Evolutionary conservation across 2,888 invertebrate genomes (phyloP), one percentile per base, ranked within the genome.

Genomic region (Emmelina monodactyla): DNA sequence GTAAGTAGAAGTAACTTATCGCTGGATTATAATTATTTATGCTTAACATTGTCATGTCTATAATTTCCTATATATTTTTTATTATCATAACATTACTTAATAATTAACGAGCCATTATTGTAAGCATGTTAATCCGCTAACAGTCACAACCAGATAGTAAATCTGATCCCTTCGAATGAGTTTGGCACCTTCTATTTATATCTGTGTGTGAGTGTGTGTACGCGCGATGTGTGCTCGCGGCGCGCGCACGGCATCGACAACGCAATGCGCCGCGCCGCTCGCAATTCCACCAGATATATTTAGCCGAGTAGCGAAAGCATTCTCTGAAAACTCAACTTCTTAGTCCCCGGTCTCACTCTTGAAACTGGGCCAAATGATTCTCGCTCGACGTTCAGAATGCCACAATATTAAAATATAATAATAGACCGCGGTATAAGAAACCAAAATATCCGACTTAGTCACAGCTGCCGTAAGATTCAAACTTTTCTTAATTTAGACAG

Each of bases 361-460:
- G 78, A 79, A 79, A 68, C 73, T 78, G 78, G 78, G 78, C 78
- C 78, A 79, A 78, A 73, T 64, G 71, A 69, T 69, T 67, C 58
- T 62, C 67, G 70, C 66, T 63, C 70, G 58, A n/a, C 65, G 65
- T 62, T 65, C 62, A 72, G 72, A 78, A 75, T 79, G 71, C 73
- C 68, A 73, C 75, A 78, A 76, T 75, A 76, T 76, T 72, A 55
- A 71, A 78, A 75, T 75, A 72, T 73, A 79, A 71, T 76, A 76
- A 73, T 78, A 78, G 78, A 63, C 46, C 43, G 53, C 45, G 63
- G 64, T 65, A 61, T 67, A 61, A 61, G 63, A 61, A 50, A 68
- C 72, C 51, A 76, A 78, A 73, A 76, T 78, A 75, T 66, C 72
- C 55, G 63, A 59, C 58, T 73, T 70, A 76, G 65, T 75, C 75